Conservation (phyloP, 2,113 vertebrate genomes). For the Seriola dumerili region DNA sequence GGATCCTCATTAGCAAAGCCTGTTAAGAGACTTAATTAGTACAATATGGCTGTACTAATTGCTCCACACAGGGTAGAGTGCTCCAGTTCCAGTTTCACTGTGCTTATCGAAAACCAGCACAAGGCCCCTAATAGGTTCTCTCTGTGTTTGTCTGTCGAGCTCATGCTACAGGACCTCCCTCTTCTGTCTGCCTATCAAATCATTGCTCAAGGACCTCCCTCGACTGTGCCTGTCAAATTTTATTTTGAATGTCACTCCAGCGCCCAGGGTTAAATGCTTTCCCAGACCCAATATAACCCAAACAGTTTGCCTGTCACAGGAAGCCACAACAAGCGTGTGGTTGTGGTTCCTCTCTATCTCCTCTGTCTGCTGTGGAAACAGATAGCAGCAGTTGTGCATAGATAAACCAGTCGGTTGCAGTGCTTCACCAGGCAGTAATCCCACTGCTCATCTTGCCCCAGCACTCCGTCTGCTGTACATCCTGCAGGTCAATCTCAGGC, state of each 20-base stretch:
- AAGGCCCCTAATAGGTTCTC: not conserved
- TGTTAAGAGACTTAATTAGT: conserved; percentile 65
- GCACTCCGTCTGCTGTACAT: not conserved
- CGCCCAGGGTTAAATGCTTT: conserved; percentile 44
- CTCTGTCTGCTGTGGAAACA: conserved; percentile 28
- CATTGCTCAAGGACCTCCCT: conserved; percentile 14
- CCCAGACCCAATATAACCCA: conserved; percentile 1
- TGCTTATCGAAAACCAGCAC: conserved; percentile 20
- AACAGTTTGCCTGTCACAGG: conserved; percentile 57
- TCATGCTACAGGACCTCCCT: conserved; percentile 5
- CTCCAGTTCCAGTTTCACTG: conserved; percentile 17
- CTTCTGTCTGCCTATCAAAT: conserved; percentile 25
- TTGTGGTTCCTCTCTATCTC: conserved; percentile 32
- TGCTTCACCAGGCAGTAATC: conserved; percentile 26
- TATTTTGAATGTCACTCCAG: conserved; percentile 52
- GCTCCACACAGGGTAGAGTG: conserved; percentile 17
- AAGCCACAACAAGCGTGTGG: conserved; percentile 17
- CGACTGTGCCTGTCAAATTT: conserved; percentile 42
- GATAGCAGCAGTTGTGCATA: conserved; percentile 13
- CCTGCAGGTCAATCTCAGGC: conserved; percentile 51
- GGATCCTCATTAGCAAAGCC: conserved; percentile 39
- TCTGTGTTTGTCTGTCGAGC: conserved; percentile 37
- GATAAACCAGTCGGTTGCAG: conserved; percentile 14
- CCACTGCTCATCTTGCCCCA: conserved; percentile 18
- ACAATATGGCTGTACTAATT: conserved; percentile 61